phyloP scores from a whole-genome alignment of 2,113 vertebrate species.

The Leucopsar rothschildi region DNA sequence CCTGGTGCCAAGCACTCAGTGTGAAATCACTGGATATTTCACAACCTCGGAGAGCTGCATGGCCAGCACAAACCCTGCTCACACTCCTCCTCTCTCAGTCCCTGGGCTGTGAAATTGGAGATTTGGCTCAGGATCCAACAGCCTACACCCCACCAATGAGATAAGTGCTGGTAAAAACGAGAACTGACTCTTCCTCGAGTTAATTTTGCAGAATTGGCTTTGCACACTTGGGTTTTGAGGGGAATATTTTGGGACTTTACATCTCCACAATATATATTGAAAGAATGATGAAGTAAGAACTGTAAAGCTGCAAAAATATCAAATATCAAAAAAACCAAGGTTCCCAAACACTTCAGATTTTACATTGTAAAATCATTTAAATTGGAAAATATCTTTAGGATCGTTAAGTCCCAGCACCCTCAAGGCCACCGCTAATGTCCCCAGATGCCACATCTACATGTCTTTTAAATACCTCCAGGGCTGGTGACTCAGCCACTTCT shows the following conservation, averaged over 20 bases:
- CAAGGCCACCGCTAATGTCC: not conserved
- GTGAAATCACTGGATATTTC: not conserved
- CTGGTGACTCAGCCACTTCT: not conserved
- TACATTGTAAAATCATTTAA: not conserved
- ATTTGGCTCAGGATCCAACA: rapidly evolving
- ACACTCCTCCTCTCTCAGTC: not conserved
- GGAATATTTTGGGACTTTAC: not conserved
- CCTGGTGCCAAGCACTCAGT: not conserved
- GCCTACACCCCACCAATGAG: not conserved
- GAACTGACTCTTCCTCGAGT: not conserved
- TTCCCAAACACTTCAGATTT: not conserved
- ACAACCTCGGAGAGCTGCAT: not conserved
- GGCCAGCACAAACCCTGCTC: not conserved
- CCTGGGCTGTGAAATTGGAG: not conserved
- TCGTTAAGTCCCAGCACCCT: not conserved
- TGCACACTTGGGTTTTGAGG: not conserved
- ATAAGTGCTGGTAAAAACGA: not conserved
- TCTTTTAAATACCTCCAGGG: not conserved
- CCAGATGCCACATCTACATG: not conserved
- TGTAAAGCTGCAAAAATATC: not conserved
- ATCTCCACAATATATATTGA: not conserved
- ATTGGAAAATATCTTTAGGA: not conserved
- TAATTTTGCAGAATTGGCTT: not conserved
- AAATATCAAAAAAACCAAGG: not conserved
- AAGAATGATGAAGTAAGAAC: not conserved